Conservation (phyloP, 2,113 vertebrate species). For the Glaucidium brasilianum region DNA sequence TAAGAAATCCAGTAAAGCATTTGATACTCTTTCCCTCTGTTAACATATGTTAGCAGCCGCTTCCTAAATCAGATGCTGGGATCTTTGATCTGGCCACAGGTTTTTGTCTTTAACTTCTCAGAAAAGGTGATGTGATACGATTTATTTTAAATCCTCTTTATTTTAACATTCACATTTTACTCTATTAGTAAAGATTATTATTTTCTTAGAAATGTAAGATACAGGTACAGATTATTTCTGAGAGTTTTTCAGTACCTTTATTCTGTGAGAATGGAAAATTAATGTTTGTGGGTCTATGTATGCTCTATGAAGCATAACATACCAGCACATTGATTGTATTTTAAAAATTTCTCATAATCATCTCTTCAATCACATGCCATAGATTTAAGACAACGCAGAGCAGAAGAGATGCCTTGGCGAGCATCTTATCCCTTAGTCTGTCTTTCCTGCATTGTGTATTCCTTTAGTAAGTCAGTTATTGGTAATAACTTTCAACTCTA, state of each 20-base stretch:
- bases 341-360: background rate
- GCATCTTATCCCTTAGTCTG: background rate
- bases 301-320: background rate
- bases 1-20: background rate
- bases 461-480: background rate
- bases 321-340: background rate
- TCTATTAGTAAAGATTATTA: background rate
- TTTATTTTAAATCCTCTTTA: background rate
- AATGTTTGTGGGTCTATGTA: background rate
- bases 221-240: background rate
- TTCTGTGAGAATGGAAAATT: background rate
- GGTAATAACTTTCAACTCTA: background rate
- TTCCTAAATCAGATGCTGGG: background rate
- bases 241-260: background rate
- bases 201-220: background rate
- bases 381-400: background rate
- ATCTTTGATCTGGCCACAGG: background rate
- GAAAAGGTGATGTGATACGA: background rate
- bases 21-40: background rate
- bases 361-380: background rate
- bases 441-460: background rate
- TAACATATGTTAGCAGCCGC: background rate
- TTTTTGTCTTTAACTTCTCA: background rate
- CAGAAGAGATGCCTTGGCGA: background rate
- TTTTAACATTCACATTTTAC: background rate